These are phyloP conservation scores for Tricholauxania praeusta DNA, from an alignment of 2,888 invertebrate genomes.

Conservation along the genomic window DNA sequence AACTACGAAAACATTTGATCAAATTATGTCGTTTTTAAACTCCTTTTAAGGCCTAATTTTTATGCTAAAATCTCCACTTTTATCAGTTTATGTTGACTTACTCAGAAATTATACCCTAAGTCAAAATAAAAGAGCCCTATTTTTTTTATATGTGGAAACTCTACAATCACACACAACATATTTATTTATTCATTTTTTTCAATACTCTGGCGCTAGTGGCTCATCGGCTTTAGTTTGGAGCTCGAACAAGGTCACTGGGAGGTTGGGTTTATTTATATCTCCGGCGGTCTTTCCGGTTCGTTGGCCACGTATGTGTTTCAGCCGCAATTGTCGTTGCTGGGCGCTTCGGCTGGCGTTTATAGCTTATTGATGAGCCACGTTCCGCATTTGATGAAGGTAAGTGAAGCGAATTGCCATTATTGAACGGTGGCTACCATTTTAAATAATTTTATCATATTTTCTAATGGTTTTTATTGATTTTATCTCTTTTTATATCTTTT, in stretches of 20 bases:
- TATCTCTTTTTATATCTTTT: not conserved
- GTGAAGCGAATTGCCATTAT: no score
- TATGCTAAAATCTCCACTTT: no score
- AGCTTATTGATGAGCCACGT: conserved; percentile 88
- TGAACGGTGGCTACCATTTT: no score
- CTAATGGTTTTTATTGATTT: not conserved
- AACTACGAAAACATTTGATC: no score
- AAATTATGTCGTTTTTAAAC: no score
- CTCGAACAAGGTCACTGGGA: conserved; percentile 81
- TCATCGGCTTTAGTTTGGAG: conserved; percentile 70
- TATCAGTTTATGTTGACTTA: no score
- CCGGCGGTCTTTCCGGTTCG: conserved; percentile 82
- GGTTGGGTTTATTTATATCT: conserved; percentile 78
- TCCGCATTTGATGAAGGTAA: conserved; percentile 82
- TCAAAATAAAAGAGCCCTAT: no score
- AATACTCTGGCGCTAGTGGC: conserved; percentile 45
- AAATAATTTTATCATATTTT: no score
- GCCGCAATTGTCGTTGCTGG: conserved; percentile 82
- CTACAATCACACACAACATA: not conserved
- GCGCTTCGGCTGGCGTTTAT: conserved; percentile 92
- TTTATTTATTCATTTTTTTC: not conserved
- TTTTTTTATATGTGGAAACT: no score
- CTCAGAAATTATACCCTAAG: no score
- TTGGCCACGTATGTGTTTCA: conserved; percentile 81
- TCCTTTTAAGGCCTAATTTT: no score